These are phyloP conservation scores for Oscarella lobularis DNA, from an alignment of 37 sponge, comb jelly and placozoan species.

Conservation along the genomic window DNA sequence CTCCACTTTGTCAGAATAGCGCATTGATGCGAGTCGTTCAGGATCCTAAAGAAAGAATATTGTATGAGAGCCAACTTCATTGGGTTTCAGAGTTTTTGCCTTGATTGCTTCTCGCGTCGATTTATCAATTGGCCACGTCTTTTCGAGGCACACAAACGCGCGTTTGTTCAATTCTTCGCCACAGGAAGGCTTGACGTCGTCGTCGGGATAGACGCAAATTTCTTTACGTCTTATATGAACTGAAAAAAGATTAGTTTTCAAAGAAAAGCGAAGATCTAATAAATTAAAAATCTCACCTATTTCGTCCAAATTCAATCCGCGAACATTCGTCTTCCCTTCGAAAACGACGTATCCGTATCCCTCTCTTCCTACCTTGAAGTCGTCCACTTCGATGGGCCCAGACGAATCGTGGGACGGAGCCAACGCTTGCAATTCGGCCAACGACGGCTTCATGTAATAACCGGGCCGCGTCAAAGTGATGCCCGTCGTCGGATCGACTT, in stretches of 20 bases:
- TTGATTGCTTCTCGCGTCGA: constrained; percentile 58
- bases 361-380: constrained; percentile 56
- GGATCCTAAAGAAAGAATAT: background rate
- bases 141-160: constrained; percentile 47
- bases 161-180: constrained; percentile 75
- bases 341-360: constrained; percentile 51
- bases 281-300: constrained; percentile 30
- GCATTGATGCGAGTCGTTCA: constrained; percentile 11
- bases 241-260: background rate
- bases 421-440: constrained; percentile 39
- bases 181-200: constrained; percentile 41
- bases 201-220: constrained; percentile 78
- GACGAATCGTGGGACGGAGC: background rate
- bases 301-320: constrained; percentile 66
- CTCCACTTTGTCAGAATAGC: constrained; percentile 49
- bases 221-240: constrained; percentile 65
- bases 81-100: too few species aligned
- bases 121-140: constrained; percentile 72
- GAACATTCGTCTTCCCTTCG: constrained; percentile 49
- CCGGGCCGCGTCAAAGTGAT: constrained; percentile 11
- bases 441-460: constrained; percentile 53
- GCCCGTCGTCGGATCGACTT: too few species aligned
- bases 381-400: constrained; percentile 17
- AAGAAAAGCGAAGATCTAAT: background rate
- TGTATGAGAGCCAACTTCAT: too few species aligned